Evolutionary conservation across 2,797 vertebrate genomes (phyloP), one percentile per base, ranked within the genome.

Genomic region (Fistularia commersonii): DNA sequence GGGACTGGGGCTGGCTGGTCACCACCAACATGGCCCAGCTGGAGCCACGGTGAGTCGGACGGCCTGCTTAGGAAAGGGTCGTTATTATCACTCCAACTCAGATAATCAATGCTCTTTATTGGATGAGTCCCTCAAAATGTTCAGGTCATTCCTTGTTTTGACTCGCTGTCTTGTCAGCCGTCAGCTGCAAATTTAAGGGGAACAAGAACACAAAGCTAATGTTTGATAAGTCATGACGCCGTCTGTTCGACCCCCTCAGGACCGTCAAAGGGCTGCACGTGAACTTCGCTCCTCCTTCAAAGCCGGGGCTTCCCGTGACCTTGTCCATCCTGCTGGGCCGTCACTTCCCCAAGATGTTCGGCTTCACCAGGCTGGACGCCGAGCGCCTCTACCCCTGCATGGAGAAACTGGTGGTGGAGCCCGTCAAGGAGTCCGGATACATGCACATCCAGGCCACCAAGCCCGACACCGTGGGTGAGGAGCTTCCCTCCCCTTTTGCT

Each of bases 371-470:
- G 11, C 43, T 83, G 45, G 94, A 95, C 7, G 39, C 76, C 23
- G 74, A 46, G 44, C 87, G 74, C 0, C 10, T 85, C 5, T 95
- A 82, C 56, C 93, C 94, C 1, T 80, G 67, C 59, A 37, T 80
- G 45, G 58, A 93, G 51, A 93, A 92, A 49, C 74, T 89, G 0
- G 0, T 94, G 1, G 81, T 85, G 34, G 67, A 87, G 0, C 0
- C 78, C 0, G 1, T 95, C 45, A 86, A 71, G 44, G 94, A 96
- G 60, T 58, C 82, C 1, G 94, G 94, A 6, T 96, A 96, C 80
- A 64, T 96, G 85, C 94, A 95, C 77, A 92, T 96, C 77, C 94
- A 96, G 78, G 84, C 87, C 54, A 94, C 94, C 71, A 96, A 96
- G 68, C 94, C 94, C 1, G 94, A 96, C 77, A 95, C 93, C 9